Conservation (phyloP, 2,797 vertebrate species). For the Balearica regulorum region DNA sequence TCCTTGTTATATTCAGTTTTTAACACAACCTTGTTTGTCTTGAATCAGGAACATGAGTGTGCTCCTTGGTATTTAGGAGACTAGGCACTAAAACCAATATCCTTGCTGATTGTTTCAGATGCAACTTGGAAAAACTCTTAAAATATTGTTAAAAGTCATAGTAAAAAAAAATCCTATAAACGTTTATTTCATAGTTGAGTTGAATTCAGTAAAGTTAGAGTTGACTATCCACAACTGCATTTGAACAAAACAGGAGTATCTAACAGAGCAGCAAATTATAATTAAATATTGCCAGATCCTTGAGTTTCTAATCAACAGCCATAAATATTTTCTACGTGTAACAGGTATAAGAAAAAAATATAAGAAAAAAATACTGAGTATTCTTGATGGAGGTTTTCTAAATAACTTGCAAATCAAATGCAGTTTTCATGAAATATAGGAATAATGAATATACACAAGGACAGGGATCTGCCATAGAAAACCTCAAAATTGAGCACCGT, state of each 20-base stretch:
- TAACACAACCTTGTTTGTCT: neutral
- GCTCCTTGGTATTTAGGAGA: neutral
- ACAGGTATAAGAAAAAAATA: neutral
- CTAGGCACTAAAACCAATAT: neutral
- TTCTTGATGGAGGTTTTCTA: neutral
- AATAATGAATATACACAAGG: neutral
- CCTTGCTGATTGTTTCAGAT: rapidly evolving
- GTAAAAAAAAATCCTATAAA: neutral
- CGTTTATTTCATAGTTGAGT: neutral
- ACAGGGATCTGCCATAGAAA: neutral
- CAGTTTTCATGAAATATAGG: neutral
- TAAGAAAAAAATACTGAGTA: neutral
- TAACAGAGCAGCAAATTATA: neutral
- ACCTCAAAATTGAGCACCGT: neutral
- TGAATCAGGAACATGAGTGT: neutral
- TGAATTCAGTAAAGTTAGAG: neutral
- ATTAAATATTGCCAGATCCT: neutral
- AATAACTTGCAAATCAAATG: neutral
- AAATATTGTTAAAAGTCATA: neutral
- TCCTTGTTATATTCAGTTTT: neutral
- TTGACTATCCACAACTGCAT: neutral
- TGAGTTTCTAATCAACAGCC: neutral
- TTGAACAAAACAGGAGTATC: neutral
- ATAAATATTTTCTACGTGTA: neutral
- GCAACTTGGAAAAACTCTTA: neutral